Evolutionary conservation across 2,888 invertebrate genomes (phyloP).

Genomic region (Phoenoteleia sp.): DNA sequence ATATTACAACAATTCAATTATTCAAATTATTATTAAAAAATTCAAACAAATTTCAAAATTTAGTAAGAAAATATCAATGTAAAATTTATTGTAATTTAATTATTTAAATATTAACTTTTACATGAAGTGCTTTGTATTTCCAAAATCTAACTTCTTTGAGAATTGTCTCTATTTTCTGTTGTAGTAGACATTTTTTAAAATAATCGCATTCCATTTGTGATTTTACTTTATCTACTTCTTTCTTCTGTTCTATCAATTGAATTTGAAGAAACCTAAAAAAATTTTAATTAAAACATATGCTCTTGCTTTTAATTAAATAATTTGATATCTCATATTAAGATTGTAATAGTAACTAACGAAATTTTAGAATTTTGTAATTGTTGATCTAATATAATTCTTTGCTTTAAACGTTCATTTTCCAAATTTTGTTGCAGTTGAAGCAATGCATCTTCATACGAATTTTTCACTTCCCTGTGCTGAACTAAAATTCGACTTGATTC

Average conservation of each 20-base stretch:
- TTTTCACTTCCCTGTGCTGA: constrained; percentile 76
- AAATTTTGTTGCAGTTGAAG: constrained; percentile 79
- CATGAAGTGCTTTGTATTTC: constrained; percentile 56
- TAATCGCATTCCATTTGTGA: constrained; percentile 78
- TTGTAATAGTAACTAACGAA: constrained; percentile 58
- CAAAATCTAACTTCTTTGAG: constrained; percentile 64
- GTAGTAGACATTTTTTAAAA: constrained; percentile 72
- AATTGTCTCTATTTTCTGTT: constrained; percentile 54
- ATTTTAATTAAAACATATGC: background rate
- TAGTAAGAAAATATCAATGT: no score
- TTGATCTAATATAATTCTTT: constrained; percentile 37
- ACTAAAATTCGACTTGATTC: constrained; percentile 74
- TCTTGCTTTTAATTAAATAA: background rate
- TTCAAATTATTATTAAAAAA: background rate
- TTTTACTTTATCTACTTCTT: constrained; percentile 78
- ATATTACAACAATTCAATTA: background rate
- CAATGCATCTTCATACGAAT: constrained; percentile 78
- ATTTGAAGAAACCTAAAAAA: constrained; percentile 79
- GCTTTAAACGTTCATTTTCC: constrained; percentile 75
- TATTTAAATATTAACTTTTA: constrained; percentile 12
- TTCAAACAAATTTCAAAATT: no score
- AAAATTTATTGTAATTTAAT: no score
- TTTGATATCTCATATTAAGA: no score
- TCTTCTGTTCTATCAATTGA: constrained; percentile 72
- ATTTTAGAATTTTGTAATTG: constrained; percentile 52